Conservation (phyloP, 2,113 vertebrate species). For the Campylorhamphus procurvoides region DNA sequence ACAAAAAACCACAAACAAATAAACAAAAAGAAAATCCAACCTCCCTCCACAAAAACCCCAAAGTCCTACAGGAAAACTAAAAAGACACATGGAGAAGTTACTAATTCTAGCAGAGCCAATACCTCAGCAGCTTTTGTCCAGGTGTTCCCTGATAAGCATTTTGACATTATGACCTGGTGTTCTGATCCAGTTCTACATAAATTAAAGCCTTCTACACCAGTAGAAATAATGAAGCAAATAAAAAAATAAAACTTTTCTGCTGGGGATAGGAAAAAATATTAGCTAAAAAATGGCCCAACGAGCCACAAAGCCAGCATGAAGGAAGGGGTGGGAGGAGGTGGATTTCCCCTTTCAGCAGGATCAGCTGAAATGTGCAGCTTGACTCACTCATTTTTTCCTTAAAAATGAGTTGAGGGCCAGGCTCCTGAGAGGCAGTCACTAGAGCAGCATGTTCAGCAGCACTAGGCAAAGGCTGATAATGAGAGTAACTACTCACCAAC, state of each 20-base stretch:
- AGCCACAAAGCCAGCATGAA: background rate
- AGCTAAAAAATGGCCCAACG: background rate
- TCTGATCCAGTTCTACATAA: background rate
- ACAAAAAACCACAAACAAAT: background rate
- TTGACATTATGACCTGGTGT: background rate
- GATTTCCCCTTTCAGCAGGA: background rate
- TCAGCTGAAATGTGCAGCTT: background rate
- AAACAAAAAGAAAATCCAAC: background rate
- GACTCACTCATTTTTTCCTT: background rate
- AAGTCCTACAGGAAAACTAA: background rate
- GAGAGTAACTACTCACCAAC: background rate
- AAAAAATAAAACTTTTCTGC: background rate
- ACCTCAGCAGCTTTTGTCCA: background rate
- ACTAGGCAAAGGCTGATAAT: background rate
- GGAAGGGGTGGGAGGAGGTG: background rate
- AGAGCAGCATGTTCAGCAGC: background rate
- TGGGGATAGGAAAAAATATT: background rate
- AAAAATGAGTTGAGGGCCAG: background rate
- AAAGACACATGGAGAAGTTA: background rate
- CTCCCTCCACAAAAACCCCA: background rate
- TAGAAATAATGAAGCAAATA: background rate
- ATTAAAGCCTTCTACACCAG: background rate
- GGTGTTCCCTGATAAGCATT: background rate
- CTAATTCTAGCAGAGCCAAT: background rate
- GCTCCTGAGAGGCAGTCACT: background rate